Conservation (phyloP, 92 coral and sea anemone species). For the Nematostella vectensis region DNA sequence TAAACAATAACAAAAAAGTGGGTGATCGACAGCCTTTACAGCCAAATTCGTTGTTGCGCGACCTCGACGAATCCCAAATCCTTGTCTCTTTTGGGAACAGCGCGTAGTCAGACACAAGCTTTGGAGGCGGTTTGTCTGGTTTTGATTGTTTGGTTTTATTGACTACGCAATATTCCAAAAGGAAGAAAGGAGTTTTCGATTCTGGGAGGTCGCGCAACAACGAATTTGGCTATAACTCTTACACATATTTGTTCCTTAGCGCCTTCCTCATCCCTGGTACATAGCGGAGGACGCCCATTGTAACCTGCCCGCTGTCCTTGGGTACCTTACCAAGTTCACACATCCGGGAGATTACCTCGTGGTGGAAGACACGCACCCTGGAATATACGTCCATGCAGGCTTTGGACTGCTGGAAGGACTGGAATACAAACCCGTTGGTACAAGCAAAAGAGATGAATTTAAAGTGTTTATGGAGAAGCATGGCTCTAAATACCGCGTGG, state of each 20-base stretch:
- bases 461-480: slow-evolving; percentile 17
- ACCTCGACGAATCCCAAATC: no score
- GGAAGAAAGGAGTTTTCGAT: no score
- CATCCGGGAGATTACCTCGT: neutral
- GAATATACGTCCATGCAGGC: neutral
- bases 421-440: slow-evolving; percentile 10
- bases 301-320: slow-evolving; percentile 1
- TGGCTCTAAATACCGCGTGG: slow-evolving; percentile 22
- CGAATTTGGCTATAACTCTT: no score
- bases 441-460: slow-evolving; percentile 17
- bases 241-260: neutral
- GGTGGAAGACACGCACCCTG: slow-evolving; percentile 1
- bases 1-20: no score
- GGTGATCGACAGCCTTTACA: no score
- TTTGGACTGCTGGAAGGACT: slow-evolving; percentile 23
- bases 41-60: no score
- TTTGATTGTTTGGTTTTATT: no score
- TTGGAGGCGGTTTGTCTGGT: no score
- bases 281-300: slow-evolving; percentile 6
- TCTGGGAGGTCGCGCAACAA: no score
- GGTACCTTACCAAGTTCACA: neutral
- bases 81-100: no score
- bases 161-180: no score
- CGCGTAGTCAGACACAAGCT: no score
- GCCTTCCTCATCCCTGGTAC: slow-evolving; percentile 9